Base-by-base conservation (phyloP, 2,888 invertebrate genomes). In the Drosophila affinis region DNA sequence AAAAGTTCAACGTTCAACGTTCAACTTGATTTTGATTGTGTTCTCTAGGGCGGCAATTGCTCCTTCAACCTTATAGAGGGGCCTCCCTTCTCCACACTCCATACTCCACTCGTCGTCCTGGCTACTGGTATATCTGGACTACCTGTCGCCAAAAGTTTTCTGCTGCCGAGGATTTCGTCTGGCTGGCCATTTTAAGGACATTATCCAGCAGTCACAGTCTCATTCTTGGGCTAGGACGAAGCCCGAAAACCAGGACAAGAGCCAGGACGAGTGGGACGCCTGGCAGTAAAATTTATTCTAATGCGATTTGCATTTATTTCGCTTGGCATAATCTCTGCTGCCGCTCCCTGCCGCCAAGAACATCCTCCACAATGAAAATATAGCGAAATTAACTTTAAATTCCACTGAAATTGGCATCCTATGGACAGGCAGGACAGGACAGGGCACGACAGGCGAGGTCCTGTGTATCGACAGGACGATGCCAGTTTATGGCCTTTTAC, bases 241-340 rank as follows among this genome's bases (percentile, higher is more conserved):
- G 47, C 39, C 6, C 27, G 29, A 48, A 52, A 39, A 32, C 21
- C 34, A 27, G n/a, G 39, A 39, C 39, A n/a, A n/a, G 39, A 14
- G 39, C 14, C 39, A n/a, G 39, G 7, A 39, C 12, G 45, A 47
- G 49, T 58, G 39, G 57, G 44, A 61, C 47, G 65, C 46, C 54
- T 56, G 32, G 45, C 27, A 49, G 62, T 72, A 68, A 74, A 84
- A 89, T 85, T 75, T 87, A 85, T 89, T 89, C 87, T 78, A 87
- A 80, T 85, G 75, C 82, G 82, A 89, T 85, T 85, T 85, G 82
- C 89, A 85, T 85, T 85, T 81, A 87, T 89, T 84, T 79, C 70
- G 80, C 74, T 69, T 76, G 85, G 72, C 51, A 32, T 49, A 78
- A 62, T 69, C 62, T 63, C 64, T 47, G 53, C 62, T 57, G 10